A percentile compares a stretch with the other conserved stretches of the same genome.
These are phyloP conservation scores for Smutsia temminckii DNA, from an alignment of 2,797 vertebrate genomes.

Conservation along the genomic window DNA sequence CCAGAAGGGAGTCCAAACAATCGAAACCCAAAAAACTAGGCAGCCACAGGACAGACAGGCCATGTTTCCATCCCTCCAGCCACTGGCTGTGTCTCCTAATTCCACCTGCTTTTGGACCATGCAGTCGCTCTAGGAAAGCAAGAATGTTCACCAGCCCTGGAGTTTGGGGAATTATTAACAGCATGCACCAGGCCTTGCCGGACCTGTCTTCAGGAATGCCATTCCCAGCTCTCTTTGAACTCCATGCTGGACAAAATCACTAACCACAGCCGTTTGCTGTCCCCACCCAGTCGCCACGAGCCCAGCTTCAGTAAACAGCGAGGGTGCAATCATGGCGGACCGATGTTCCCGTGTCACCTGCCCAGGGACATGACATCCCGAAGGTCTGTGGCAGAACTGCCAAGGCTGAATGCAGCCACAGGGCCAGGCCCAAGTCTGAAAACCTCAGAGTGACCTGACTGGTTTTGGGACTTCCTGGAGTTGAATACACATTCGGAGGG, in stretches of 20 bases:
- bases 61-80: not conserved
- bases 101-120: not conserved
- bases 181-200: not conserved
- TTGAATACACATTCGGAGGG: rapidly evolving
- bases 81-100: rapidly evolving
- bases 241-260: not conserved
- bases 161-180: not conserved
- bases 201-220: not conserved
- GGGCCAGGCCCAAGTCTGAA: not conserved
- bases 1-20: not conserved
- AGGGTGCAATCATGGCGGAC: not conserved
- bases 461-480: not conserved
- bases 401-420: rapidly evolving
- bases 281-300: not conserved
- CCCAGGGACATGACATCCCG: rapidly evolving
- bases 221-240: not conserved
- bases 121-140: not conserved
- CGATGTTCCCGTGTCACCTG: not conserved
- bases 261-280: not conserved
- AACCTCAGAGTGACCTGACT: not conserved
- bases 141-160: not conserved
- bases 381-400: not conserved
- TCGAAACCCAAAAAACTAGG: too few species aligned
- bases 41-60: not conserved
- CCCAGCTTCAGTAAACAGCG: constrained; percentile 27